These are phyloP conservation scores for Acanthopleura granulata DNA, from an alignment of 2,888 invertebrate genomes.

Conservation along the genomic window DNA sequence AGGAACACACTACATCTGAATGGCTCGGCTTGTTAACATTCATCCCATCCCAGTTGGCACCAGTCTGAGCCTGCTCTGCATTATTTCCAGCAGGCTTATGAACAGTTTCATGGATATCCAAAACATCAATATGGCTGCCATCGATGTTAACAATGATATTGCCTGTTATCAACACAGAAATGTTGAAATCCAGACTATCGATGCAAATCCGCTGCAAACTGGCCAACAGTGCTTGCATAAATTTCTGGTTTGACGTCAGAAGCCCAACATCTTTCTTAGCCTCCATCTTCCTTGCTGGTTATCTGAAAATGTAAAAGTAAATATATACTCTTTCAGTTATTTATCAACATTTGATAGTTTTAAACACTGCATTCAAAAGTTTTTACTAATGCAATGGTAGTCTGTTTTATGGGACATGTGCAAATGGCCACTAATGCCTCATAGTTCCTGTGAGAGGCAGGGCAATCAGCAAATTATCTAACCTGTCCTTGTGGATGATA, in stretches of 20 bases:
- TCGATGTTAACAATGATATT: neutral
- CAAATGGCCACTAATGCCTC: too few species aligned
- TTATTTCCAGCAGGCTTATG: neutral
- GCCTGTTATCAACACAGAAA: neutral
- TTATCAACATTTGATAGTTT: too few species aligned
- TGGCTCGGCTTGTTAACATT: neutral
- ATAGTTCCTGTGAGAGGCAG: too few species aligned
- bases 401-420: too few species aligned
- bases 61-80: neutral
- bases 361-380: too few species aligned
- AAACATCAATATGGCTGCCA: neutral
- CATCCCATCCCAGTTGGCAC: neutral
- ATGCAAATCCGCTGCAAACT: neutral
- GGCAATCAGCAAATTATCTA: too few species aligned
- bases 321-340: too few species aligned
- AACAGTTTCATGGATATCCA: neutral
- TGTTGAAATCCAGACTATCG: neutral
- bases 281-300: too few species aligned
- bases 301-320: too few species aligned
- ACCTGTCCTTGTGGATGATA: too few species aligned
- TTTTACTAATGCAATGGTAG: too few species aligned
- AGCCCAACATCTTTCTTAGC: neutral
- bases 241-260: neutral
- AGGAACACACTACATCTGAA: neutral
- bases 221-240: neutral